A percentile compares a stretch with the other conserved stretches of the same genome.
These are phyloP conservation scores for Tapera naevia DNA, from an alignment of 2,797 vertebrate species.

Conservation along the genomic window DNA sequence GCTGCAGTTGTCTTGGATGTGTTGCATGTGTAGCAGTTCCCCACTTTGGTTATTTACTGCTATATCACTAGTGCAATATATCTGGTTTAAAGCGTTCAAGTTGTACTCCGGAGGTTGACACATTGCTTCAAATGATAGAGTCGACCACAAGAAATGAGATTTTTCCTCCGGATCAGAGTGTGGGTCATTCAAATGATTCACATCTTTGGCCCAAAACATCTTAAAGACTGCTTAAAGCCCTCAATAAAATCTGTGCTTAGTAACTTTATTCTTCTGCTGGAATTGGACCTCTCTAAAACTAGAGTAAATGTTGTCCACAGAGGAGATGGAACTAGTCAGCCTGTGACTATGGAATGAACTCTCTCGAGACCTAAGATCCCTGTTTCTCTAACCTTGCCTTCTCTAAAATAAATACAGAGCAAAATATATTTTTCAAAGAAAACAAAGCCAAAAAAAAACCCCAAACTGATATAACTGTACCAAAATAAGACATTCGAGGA, in stretches of 20 bases:
- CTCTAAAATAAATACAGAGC: slow-evolving; percentile 6
- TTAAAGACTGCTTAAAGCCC: neutral
- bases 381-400: slow-evolving; percentile 11
- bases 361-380: neutral
- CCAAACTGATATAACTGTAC: neutral
- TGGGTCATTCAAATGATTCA: neutral
- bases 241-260: neutral
- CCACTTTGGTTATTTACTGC: neutral
- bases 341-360: neutral
- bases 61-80: neutral
- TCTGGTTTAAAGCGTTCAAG: neutral
- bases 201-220: neutral
- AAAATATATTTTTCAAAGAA: neutral
- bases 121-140: neutral
- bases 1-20: neutral
- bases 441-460: neutral
- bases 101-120: neutral
- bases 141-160: neutral
- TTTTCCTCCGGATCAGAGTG: neutral
- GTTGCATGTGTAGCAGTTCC: neutral
- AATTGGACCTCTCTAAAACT: neutral
- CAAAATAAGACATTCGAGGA: neutral
- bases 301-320: neutral
- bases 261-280: neutral
- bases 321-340: neutral